A percentile compares a stretch with the other conserved stretches of the same genome.
These are phyloP conservation scores for Polypedilum pembai DNA, from an alignment of 1,140 invertebrate species.

Conservation along the genomic window DNA sequence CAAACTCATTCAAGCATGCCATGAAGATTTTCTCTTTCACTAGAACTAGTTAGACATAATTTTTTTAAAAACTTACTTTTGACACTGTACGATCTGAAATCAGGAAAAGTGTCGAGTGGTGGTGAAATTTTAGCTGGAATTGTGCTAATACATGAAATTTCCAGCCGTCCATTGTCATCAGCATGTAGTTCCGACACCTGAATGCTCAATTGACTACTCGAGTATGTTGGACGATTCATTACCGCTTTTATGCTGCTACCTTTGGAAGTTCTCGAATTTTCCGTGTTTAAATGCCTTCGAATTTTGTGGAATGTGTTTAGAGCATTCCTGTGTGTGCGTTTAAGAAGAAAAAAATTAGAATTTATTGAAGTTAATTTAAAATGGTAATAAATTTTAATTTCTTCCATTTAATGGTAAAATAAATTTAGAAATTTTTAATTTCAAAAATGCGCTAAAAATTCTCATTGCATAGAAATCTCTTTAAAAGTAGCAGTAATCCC, in stretches of 20 bases:
- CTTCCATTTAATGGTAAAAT: too few relatives aligned
- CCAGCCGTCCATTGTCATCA: conserved; percentile 51
- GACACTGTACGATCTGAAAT: conserved; percentile 57
- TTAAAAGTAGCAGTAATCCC: too few relatives aligned
- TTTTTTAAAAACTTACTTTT: conserved; percentile 49
- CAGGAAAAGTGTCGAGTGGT: conserved; percentile 56
- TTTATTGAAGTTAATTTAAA: background rate
- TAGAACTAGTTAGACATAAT: background rate
- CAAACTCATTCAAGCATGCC: background rate
- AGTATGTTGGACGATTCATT: conserved; percentile 29
- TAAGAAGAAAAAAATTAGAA: background rate
- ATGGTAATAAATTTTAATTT: too few relatives aligned
- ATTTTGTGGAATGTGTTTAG: conserved; percentile 13
- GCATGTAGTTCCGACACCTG: conserved; percentile 53
- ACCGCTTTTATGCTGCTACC: background rate
- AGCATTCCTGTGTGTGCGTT: background rate
- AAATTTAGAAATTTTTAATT: too few relatives aligned
- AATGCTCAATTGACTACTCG: conserved; percentile 44
- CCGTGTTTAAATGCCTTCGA: background rate
- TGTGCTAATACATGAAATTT: conserved; percentile 58
- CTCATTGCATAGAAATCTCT: too few relatives aligned
- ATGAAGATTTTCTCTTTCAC: background rate
- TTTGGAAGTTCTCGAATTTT: background rate
- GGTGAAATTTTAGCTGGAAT: conserved; percentile 51
- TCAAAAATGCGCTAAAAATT: too few relatives aligned